Conservation (phyloP, 2,797 vertebrate genomes). For the Sebastes glaucus region DNA sequence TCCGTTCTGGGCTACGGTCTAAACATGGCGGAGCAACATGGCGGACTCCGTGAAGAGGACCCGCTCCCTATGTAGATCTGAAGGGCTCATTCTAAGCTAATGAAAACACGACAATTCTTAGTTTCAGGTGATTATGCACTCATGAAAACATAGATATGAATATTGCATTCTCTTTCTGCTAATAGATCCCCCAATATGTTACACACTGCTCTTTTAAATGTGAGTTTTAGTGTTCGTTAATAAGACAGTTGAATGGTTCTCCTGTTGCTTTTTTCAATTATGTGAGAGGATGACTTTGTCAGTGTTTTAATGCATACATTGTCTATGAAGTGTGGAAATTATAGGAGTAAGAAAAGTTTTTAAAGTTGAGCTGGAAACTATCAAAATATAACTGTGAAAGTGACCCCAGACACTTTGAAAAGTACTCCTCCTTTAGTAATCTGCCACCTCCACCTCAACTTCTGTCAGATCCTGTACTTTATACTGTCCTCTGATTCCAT, state of each 20-base stretch:
- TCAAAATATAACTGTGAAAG: neutral
- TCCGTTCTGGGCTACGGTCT: too few species aligned
- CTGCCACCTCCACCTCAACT: neutral
- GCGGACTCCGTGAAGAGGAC: too few species aligned
- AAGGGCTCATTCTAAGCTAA: too few species aligned
- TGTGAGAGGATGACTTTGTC: neutral
- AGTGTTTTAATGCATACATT: neutral
- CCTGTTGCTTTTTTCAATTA: neutral
- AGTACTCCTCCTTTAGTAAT: neutral
- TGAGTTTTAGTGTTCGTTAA: neutral
- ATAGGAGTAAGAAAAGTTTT: neutral
- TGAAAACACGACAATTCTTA: too few species aligned
- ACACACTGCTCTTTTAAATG: too few species aligned
- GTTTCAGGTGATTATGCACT: too few species aligned
- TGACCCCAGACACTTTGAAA: constrained; percentile 10
- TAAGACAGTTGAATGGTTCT: neutral
- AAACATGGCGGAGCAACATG: too few species aligned
- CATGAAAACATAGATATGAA: too few species aligned
- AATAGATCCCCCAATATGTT: too few species aligned
- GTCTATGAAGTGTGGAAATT: neutral
- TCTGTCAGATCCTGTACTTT: neutral
- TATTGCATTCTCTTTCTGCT: too few species aligned
- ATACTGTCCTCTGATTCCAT: constrained; percentile 3
- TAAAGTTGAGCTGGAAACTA: neutral
- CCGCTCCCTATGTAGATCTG: too few species aligned